Evolutionary conservation across 2,797 vertebrate species (phyloP).

Genomic region (Notolepis coatsorum): DNA sequence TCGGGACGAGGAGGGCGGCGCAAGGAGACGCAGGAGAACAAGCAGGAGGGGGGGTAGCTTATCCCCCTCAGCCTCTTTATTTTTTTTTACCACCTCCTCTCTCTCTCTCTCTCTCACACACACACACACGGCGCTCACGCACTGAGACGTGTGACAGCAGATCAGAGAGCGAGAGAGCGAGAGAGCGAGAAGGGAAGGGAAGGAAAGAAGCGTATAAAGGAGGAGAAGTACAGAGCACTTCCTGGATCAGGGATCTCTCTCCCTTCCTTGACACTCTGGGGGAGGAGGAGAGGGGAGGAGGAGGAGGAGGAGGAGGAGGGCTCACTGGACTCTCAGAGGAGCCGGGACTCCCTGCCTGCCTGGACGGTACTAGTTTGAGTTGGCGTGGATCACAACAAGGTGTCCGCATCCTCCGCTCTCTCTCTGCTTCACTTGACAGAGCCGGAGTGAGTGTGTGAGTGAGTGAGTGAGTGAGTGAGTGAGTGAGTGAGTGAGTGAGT

Average conservation of each 20-base stretch:
- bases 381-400: too few relatives aligned
- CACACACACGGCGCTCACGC: conserved; percentile 32
- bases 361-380: too few relatives aligned
- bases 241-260: conserved; percentile 67
- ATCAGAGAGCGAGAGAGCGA: conserved; percentile 10
- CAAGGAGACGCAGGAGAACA: conserved; percentile 35
- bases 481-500: conserved; percentile 59
- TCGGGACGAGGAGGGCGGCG: conserved; percentile 22
- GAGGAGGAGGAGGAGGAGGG: conserved; percentile 48
- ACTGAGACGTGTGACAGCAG: conserved; percentile 27
- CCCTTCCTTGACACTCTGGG: conserved; percentile 44
- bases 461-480: conserved; percentile 15
- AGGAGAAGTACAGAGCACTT: conserved; percentile 51
- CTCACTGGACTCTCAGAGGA: conserved; percentile 51
- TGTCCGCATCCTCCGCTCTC: too few relatives aligned
- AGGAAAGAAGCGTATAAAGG: conserved; percentile 38
- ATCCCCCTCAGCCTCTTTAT: conserved; percentile 3
- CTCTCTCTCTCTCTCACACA: conserved; percentile 25
- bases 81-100: conserved; percentile 14
- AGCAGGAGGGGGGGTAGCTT: conserved; percentile 22
- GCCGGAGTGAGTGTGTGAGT: conserved; percentile 18
- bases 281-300: too few relatives aligned
- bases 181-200: not conserved
- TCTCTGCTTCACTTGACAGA: too few relatives aligned
- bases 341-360: conserved; percentile 23